These are phyloP conservation scores for Zygothrica quintamaculata DNA, from an alignment of 2,888 invertebrate species.

Conservation along the genomic window DNA sequence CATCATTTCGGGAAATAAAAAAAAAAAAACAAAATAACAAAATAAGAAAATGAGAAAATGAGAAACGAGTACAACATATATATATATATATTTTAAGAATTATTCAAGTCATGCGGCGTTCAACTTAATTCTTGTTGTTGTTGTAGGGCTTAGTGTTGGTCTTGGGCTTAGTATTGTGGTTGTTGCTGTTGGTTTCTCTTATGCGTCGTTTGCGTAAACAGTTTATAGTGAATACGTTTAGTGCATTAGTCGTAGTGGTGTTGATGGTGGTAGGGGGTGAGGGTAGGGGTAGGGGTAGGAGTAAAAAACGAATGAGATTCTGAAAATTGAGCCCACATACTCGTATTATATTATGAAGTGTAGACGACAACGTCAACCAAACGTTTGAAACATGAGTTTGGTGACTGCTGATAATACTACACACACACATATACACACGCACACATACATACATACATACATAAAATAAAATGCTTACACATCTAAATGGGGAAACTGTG, in stretches of 20 bases:
- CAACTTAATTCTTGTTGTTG: conserved; percentile 4
- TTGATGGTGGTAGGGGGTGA: background rate
- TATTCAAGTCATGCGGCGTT: conserved; percentile 44
- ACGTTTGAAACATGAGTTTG: conserved; percentile 74
- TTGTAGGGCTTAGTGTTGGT: no score
- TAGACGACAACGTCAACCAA: conserved; percentile 47
- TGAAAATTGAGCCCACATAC: conserved; percentile 47
- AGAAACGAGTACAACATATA: conserved; percentile 42
- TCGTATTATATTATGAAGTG: background rate
- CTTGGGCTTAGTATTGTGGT: background rate
- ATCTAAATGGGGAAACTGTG: conserved; percentile 10
- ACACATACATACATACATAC: conserved; percentile 1
- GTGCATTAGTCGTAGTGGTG: background rate
- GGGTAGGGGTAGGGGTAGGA: background rate
- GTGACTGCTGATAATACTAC: conserved; percentile 74
- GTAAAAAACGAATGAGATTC: conserved; percentile 1
- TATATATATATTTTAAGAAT: conserved; percentile 48
- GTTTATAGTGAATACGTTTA: conserved; percentile 29
- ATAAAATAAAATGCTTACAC: background rate
- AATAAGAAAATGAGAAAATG: background rate
- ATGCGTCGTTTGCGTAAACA: conserved; percentile 62
- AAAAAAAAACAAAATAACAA: conserved; percentile 19
- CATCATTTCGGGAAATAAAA: conserved; percentile 42
- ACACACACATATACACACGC: conserved; percentile 13
- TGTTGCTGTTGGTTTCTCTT: conserved; percentile 10